Base-by-base conservation (phyloP, 2,888 invertebrate species). In the Hyposoter dolosus region DNA sequence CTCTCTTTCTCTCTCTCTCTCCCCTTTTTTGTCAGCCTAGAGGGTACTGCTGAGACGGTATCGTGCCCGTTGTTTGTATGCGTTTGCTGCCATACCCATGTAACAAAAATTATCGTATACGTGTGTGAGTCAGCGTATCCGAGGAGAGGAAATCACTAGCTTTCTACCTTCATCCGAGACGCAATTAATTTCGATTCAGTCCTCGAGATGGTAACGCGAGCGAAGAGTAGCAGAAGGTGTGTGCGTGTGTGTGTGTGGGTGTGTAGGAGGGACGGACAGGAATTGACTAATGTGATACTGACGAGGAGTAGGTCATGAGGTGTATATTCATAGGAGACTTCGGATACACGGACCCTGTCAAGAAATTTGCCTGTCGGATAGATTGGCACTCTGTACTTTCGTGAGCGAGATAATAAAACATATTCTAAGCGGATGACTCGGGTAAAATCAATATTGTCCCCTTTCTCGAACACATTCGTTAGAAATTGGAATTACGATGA, bases 161-260 rank as follows among this genome's bases (percentile, higher is more conserved):
- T 15, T 68, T 17, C 75, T 53, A 50, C 76, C 60, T 85, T 69
- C 35, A 82, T 79, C 77, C 63, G 78, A 68, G 76, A 80, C 71
- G 80, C 83, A 85, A 85, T 85, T 80, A 85, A 83, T 85, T 85
- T 83, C 71, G 71, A 85, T 83, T 80, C 76, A 71, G 71, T 80
- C 66, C 72, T 69, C 83, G 63, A 80, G 43, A 60, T 65, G 56
- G 76, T 56, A n/a, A 47, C 15, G 43, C n/a, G 40, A 40, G 75
- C 45, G 40, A 65, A 43, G 75, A 53, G 35, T 47, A 45, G 56
- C 6, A 53, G 63, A 76, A 56, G 68, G 76, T 71, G 78, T 76
- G 69, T 86, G 75, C 50, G 63, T 19, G 63, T 65, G 47, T 43
- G 66, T 12, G 68, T 60, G 68, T 19, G 63, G 60, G 65, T 66